Conservation (phyloP, 1,140 invertebrate species). For the Popillia japonica region DNA sequence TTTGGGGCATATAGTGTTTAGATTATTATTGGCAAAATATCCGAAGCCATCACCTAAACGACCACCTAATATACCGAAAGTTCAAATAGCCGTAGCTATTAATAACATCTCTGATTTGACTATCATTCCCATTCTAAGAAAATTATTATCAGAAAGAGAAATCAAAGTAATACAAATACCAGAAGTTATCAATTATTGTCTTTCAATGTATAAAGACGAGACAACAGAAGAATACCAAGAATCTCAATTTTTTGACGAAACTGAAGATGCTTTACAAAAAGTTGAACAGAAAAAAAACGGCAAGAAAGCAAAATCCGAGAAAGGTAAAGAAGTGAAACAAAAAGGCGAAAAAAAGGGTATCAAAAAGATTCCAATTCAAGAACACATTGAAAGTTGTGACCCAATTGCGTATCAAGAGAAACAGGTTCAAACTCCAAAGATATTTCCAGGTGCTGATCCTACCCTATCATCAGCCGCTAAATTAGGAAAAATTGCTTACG, state of each 20-base stretch:
- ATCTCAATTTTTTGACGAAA: conserved; percentile 40
- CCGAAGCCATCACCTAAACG: conserved; percentile 58
- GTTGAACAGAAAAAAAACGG: conserved; percentile 30
- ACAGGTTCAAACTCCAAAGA: conserved; percentile 64
- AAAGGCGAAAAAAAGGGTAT: conserved; percentile 44
- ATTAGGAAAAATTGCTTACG: conserved; percentile 66
- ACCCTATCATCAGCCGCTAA: conserved; percentile 62
- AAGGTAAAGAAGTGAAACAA: conserved; percentile 34
- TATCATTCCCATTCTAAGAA: conserved; percentile 60
- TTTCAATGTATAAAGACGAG: conserved; percentile 64
- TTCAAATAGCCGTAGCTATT: conserved; percentile 62
- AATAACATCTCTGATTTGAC: conserved; percentile 62
- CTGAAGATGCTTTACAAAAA: conserved; percentile 38
- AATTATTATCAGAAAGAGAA: conserved; percentile 60
- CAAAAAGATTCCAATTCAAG: conserved; percentile 20
- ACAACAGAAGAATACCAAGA: conserved; percentile 63
- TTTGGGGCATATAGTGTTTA: conserved; percentile 39
- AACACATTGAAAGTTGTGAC: not conserved
- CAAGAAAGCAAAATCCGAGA: conserved; percentile 37
- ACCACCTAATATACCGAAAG: conserved; percentile 56
- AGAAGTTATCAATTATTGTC: conserved; percentile 66
- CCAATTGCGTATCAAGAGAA: conserved; percentile 41
- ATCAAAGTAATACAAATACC: conserved; percentile 65
- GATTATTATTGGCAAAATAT: conserved; percentile 65
- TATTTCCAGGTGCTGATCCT: conserved; percentile 66